Evolutionary conservation across 2,888 invertebrate genomes (phyloP).

Genomic region (Eupithecia exiguata): DNA sequence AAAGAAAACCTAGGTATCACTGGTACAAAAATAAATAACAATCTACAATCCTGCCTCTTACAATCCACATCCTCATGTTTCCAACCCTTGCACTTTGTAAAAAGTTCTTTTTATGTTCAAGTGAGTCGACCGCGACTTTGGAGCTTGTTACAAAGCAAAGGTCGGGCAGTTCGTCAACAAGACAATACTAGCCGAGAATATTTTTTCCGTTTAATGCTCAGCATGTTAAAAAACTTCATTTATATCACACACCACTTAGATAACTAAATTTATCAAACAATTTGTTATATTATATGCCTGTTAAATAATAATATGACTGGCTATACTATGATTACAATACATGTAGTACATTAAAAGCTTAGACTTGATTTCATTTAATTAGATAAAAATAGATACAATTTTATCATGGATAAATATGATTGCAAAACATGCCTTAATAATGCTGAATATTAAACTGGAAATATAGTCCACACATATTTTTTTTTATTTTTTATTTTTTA

Average conservation of each 20-base stretch:
- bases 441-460: constrained; percentile 85
- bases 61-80: constrained; percentile 66
- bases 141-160: constrained; percentile 80
- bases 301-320: constrained; percentile 63
- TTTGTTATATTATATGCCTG: constrained; percentile 55
- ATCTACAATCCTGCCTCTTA: constrained; percentile 69
- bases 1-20: constrained; percentile 77
- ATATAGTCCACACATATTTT: constrained; percentile 81
- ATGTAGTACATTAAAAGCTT: constrained; percentile 78
- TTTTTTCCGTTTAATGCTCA: constrained; percentile 83
- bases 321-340: constrained; percentile 66
- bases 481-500: constrained; percentile 73
- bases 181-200: constrained; percentile 81
- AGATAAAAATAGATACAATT: constrained; percentile 57
- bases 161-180: constrained; percentile 81
- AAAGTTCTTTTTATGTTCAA: constrained; percentile 64
- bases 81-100: constrained; percentile 80
- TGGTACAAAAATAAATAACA: constrained; percentile 67
- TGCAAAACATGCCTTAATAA: constrained; percentile 81
- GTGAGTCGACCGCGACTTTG: constrained; percentile 59
- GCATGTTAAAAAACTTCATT: constrained; percentile 69
- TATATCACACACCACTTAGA: constrained; percentile 68
- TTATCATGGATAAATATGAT: constrained; percentile 64
- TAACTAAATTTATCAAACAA: constrained; percentile 60
- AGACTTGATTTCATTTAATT: constrained; percentile 71